These are phyloP conservation scores for Micrasema minimum DNA, from an alignment of 1,140 invertebrate genomes.

Conservation along the genomic window DNA sequence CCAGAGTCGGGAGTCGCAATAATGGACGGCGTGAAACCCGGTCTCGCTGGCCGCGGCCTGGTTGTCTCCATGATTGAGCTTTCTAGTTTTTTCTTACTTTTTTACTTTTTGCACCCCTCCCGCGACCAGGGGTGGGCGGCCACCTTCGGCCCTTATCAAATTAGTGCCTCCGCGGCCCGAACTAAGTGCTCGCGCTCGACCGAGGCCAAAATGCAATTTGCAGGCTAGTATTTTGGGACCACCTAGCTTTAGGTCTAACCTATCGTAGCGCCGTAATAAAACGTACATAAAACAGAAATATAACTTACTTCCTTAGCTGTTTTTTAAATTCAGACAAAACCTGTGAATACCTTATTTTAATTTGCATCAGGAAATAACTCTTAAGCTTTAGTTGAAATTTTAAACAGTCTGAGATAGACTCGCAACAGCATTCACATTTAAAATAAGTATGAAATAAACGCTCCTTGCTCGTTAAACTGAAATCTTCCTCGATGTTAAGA, in stretches of 20 bases:
- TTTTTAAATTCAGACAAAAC: no score
- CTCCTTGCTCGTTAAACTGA: slow-evolving; percentile 15
- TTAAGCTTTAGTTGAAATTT: neutral
- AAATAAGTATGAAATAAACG: slow-evolving; percentile 23
- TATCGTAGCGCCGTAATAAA: neutral
- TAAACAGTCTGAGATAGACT: neutral
- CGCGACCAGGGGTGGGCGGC: slow-evolving; percentile 18
- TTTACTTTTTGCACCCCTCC: slow-evolving; percentile 13
- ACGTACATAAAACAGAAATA: neutral
- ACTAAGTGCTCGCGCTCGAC: slow-evolving; percentile 48
- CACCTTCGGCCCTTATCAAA: slow-evolving; percentile 47
- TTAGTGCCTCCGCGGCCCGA: slow-evolving; percentile 44
- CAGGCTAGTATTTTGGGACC: slow-evolving; percentile 43
- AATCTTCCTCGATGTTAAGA: slow-evolving; percentile 14
- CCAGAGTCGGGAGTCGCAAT: slow-evolving; percentile 45
- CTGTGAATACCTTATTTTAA: slow-evolving; percentile 4
- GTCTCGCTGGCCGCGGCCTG: slow-evolving; percentile 43
- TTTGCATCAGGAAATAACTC: neutral
- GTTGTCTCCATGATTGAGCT: slow-evolving; percentile 52
- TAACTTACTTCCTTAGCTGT: neutral
- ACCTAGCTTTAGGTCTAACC: slow-evolving; percentile 35
- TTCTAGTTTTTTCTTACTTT: slow-evolving; percentile 47
- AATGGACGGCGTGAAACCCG: slow-evolving; percentile 52
- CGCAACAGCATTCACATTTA: neutral
- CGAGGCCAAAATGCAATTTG: slow-evolving; percentile 50